These are phyloP conservation scores for Oithona nana DNA, from an alignment of 2,888 invertebrate genomes.

Conservation along the genomic window DNA sequence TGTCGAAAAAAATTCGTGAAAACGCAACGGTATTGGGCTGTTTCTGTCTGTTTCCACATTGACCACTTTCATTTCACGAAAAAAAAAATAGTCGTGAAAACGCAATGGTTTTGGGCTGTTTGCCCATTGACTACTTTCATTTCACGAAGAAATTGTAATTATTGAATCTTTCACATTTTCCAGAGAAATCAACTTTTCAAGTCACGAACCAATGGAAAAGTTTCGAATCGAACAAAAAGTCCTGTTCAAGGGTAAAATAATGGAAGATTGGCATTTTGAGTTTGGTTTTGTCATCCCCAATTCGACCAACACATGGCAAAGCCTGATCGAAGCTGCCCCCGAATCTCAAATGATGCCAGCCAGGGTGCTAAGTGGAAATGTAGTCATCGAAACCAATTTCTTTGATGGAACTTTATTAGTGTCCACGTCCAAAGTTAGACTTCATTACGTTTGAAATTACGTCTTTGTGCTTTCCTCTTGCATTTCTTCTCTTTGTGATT, in stretches of 20 bases:
- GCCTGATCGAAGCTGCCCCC: conserved; percentile 91
- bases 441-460: conserved; percentile 74
- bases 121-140: too few species aligned
- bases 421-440: conserved; percentile 77
- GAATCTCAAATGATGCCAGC: conserved; percentile 99
- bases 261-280: conserved; percentile 98
- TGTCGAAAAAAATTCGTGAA: too few species aligned
- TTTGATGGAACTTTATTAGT: conserved; percentile 85
- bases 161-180: too few species aligned
- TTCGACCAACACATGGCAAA: conserved; percentile 99
- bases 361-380: conserved; percentile 81
- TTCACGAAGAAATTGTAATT: too few species aligned
- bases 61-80: too few species aligned
- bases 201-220: conserved; percentile 79
- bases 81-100: too few species aligned
- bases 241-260: conserved; percentile 44
- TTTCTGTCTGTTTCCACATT: too few species aligned
- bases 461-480: too few species aligned
- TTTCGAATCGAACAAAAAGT: conserved; percentile 76
- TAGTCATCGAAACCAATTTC: conserved; percentile 90
- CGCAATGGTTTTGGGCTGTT: too few species aligned
- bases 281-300: conserved; percentile 97
- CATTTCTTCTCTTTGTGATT: too few species aligned
- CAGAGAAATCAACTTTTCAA: conserved; percentile 73
- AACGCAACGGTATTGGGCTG: too few species aligned